Conservation (phyloP, 1,140 invertebrate genomes). For the Trypoxylus dichotomus region DNA sequence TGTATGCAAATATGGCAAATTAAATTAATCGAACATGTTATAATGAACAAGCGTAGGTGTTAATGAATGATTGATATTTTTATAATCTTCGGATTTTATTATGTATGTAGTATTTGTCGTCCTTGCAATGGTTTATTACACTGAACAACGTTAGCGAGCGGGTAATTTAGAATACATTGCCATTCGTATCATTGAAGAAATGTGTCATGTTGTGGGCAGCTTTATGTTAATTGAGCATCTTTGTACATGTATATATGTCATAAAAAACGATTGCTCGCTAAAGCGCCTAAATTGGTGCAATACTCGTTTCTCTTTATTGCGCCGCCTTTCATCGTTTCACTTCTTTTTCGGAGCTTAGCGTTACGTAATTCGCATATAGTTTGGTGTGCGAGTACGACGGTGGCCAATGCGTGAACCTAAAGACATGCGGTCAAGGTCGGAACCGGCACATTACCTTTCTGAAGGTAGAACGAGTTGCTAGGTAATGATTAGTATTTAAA, state of each 20-base stretch:
- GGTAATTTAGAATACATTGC: too few species aligned
- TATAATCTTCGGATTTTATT: too few species aligned
- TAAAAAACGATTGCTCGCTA: neutral
- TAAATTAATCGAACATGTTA: too few species aligned
- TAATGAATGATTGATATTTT: too few species aligned
- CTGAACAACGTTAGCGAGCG: too few species aligned
- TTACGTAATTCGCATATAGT: neutral
- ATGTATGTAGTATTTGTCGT: too few species aligned
- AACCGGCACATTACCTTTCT: neutral
- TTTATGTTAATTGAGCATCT: too few species aligned
- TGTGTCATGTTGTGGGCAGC: too few species aligned
- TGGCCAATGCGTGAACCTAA: neutral
- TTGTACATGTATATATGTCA: neutral
- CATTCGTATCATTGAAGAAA: too few species aligned
- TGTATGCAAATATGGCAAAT: too few species aligned
- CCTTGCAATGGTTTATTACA: too few species aligned
- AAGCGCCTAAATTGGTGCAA: neutral
- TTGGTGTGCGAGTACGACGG: neutral
- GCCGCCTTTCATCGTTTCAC: neutral
- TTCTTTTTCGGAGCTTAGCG: neutral
- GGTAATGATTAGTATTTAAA: constrained; percentile 11
- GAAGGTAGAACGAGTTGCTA: constrained; percentile 19
- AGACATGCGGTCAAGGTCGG: constrained; percentile 19
- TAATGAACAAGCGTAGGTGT: too few species aligned
- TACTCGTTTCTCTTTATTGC: neutral